Evolutionary conservation across 2,797 vertebrate species (phyloP).

Genomic region (Scolopax bukidnonensis): DNA sequence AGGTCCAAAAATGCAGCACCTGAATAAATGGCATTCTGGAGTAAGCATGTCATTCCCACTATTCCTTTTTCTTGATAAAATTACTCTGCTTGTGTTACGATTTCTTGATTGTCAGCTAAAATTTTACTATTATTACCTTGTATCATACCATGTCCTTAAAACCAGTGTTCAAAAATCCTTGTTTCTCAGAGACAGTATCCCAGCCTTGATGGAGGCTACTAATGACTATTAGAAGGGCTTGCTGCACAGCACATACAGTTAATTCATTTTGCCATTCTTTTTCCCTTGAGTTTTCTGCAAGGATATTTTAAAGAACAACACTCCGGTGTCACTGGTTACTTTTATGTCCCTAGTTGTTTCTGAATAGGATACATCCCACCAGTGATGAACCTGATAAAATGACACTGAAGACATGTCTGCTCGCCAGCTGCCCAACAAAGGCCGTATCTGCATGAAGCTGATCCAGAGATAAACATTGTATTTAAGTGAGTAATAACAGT

Average conservation of each 20-base stretch:
- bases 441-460: neutral
- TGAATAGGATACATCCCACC: neutral
- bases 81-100: neutral
- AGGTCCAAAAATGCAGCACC: neutral
- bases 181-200: neutral
- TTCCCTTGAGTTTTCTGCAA: neutral
- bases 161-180: neutral
- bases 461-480: neutral
- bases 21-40: neutral
- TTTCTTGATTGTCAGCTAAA: neutral
- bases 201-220: neutral
- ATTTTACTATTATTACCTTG: neutral
- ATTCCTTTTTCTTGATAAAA: neutral
- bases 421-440: neutral
- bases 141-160: neutral
- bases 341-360: neutral
- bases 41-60: neutral
- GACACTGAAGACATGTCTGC: neutral
- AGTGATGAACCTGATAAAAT: neutral
- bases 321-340: neutral
- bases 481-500: neutral
- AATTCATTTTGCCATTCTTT: neutral
- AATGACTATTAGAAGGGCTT: neutral
- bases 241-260: neutral
- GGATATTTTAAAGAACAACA: neutral